These are phyloP conservation scores for Glaucomys volans DNA, from an alignment of 2,113 vertebrate species.

Conservation along the genomic window DNA sequence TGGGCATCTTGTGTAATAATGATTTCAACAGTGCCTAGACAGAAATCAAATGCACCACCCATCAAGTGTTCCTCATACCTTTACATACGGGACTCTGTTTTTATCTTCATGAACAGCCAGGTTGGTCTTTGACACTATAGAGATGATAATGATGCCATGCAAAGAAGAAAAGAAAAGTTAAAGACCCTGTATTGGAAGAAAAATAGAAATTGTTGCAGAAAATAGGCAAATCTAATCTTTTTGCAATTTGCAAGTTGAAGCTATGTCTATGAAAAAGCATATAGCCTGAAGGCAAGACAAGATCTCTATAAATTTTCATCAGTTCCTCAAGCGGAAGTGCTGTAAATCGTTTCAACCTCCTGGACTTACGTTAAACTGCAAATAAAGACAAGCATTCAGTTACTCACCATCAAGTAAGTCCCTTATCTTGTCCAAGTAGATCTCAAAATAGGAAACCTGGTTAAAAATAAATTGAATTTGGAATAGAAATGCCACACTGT, in stretches of 20 bases:
- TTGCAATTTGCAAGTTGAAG: slow-evolving; percentile 16
- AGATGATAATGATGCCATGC: slow-evolving; percentile 41
- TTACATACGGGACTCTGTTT: slow-evolving; percentile 94
- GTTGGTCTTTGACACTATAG: slow-evolving; percentile 93
- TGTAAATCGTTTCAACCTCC: neutral
- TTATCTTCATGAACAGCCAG: slow-evolving; percentile 94
- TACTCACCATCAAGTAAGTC: slow-evolving; percentile 96
- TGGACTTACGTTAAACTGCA: neutral
- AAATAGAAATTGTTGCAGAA: slow-evolving; percentile 32
- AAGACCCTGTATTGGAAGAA: slow-evolving; percentile 16
- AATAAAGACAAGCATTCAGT: slow-evolving; percentile 40
- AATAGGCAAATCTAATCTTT: neutral
- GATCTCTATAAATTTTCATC: neutral
- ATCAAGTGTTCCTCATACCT: slow-evolving; percentile 86
- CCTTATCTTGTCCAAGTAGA: slow-evolving; percentile 98
- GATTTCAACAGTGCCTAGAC: neutral
- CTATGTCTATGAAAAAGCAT: neutral
- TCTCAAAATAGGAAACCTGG: slow-evolving; percentile 99
- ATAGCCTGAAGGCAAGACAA: neutral
- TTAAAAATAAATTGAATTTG: slow-evolving; percentile 76
- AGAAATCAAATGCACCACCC: neutral
- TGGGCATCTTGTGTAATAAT: neutral
- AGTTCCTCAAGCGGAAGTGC: neutral
- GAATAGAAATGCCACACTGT: slow-evolving; percentile 5
- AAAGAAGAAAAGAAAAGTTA: slow-evolving; percentile 70